phyloP scores from a whole-genome alignment of 2,888 invertebrate genomes.

The Molorchus minor region DNA sequence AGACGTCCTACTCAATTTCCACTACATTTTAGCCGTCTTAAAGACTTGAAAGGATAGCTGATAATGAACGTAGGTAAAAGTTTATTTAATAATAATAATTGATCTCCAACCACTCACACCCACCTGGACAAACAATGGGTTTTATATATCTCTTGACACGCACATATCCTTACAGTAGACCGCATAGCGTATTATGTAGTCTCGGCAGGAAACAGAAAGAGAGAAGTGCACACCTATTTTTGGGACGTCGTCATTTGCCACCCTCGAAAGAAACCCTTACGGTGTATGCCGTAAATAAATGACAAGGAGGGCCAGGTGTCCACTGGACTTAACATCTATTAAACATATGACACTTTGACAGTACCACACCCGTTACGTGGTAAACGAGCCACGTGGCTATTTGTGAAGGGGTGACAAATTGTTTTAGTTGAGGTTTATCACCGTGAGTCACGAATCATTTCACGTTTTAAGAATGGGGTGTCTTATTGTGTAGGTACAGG shows the following conservation, averaged over 20 bases:
- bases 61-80: too few relatives aligned
- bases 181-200: too few relatives aligned
- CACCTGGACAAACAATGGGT: too few relatives aligned
- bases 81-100: too few relatives aligned
- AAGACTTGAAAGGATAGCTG: too few relatives aligned
- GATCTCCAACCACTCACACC: too few relatives aligned
- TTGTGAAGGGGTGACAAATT: slow-evolving; percentile 13
- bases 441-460: slow-evolving; percentile 13
- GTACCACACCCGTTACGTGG: slow-evolving; percentile 16
- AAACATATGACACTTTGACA: slow-evolving; percentile 18
- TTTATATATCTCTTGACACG: too few relatives aligned
- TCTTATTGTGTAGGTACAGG: too few relatives aligned
- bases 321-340: slow-evolving; percentile 6
- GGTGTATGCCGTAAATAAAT: slow-evolving; percentile 7
- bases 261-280: slow-evolving; percentile 8
- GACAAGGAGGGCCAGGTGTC: slow-evolving; percentile 12
- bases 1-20: too few relatives aligned
- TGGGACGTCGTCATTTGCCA: neutral
- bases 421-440: slow-evolving; percentile 9
- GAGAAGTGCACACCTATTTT: slow-evolving; percentile 4
- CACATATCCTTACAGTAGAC: too few relatives aligned
- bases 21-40: too few relatives aligned
- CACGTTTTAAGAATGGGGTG: too few relatives aligned
- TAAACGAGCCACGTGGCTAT: slow-evolving; percentile 14
- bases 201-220: neutral